phyloP scores from a whole-genome alignment of 2,797 vertebrate species.

The Borostomias antarcticus region DNA sequence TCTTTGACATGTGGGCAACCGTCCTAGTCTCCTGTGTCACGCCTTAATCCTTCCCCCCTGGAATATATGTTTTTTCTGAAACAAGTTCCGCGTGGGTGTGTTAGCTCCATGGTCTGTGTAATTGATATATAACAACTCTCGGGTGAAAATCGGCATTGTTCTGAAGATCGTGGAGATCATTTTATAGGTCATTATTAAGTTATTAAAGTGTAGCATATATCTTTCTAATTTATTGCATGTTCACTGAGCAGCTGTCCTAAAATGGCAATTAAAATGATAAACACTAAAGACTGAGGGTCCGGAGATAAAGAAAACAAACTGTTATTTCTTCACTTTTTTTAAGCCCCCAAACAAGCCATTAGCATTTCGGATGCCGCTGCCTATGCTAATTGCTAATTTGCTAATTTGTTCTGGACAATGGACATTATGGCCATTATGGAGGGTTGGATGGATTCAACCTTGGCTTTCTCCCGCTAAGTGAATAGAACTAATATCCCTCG shows the following conservation, averaged over 20 bases:
- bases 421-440: conserved; percentile 4
- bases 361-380: background rate
- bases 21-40: background rate
- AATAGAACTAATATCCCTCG: conserved; percentile 28
- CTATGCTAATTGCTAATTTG: background rate
- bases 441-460: conserved; percentile 12
- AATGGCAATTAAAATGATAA: background rate
- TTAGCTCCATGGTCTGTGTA: conserved; percentile 20
- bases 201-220: background rate
- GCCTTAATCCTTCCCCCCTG: conserved; percentile 24
- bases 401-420: conserved; percentile 26
- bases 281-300: background rate
- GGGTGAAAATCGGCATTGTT: background rate
- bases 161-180: background rate
- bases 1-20: background rate
- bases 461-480: conserved; percentile 27
- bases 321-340: background rate
- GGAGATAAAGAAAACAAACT: background rate
- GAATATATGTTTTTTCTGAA: conserved; percentile 25
- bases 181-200: conserved; percentile 6
- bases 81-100: background rate
- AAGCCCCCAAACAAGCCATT: background rate
- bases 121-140: background rate
- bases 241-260: background rate
- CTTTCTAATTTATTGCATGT: background rate